Base-by-base conservation (phyloP, 2,888 invertebrate genomes). In the Hyposoter dolosus region DNA sequence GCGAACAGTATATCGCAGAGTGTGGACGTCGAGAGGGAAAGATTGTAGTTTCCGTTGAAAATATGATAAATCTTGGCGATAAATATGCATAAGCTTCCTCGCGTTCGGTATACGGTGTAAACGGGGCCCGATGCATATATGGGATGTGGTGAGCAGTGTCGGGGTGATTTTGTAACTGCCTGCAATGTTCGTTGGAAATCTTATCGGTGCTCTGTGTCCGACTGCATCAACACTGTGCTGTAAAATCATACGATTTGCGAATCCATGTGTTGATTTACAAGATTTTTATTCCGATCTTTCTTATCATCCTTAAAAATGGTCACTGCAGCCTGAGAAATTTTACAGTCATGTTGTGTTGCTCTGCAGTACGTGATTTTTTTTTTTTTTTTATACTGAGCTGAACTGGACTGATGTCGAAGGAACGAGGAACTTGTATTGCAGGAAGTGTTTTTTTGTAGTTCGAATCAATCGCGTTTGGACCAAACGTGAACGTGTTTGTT, bases 11-110 rank as follows among this genome's bases (percentile, higher is more conserved):
- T 71, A 74, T 47, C 76, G 28, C 19, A 10, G 47, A 32, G 65
- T 40, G 23, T 9, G 50, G 50, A 50, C 43, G n/a, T 23, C 3
- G 71, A 66, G 53, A 43, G 47, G 47, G 65, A 47, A 72, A 69
- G 12, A 75, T 85, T 63, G 45, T 68, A 72, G 85, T 83, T 85
- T 83, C 80, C 72, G 80, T 72, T 80, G 80, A 83, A 85, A 85
- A 83, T 85, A 77, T 76, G 76, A 85, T 85, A 83, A 85, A 85
- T 83, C 83, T 83, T 66, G 19, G 60, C 40, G 71, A 85, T 85
- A 80, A 85, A 85, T 85, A 83, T 85, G 83, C 85, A 85, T 83
- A 83, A 83, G 80, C 71, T 79, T 79, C 74, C 53, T 63, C 47
- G 23, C 69, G 40, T 40, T 71, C 47, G 68, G 17, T 68, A 35